Base-by-base conservation (phyloP, 2,888 invertebrate species). In the Sinodicranocentrus sp. region DNA sequence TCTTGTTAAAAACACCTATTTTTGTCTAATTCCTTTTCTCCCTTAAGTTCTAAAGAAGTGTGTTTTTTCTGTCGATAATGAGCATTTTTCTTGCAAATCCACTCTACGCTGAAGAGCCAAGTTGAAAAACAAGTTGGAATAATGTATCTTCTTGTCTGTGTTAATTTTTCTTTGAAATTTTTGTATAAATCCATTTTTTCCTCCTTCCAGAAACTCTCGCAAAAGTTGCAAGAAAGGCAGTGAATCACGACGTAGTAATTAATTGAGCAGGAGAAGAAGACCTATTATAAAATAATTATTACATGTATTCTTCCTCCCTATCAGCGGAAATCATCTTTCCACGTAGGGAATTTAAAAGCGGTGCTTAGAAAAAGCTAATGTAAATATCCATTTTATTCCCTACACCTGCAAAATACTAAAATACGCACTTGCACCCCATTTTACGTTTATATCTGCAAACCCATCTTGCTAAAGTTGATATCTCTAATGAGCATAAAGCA, bases 1-100 rank as follows among this genome's bases (percentile, higher is more conserved):
- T 65, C 57, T 33, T 43, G 57, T 57, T 57, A 57, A 71, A 71
- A 57, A 57, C 71, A 71, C 43, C 65, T 71, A 52, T 52, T 71
- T 71, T 71, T 52, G 19, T 71, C 28, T 33, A 71, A 57, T 71
- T 39, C 52, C 52, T 52, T 28, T 54, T 52, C 57, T 57, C 21
- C 48, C n/a, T 48, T 52, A 54, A 8, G 25, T 65, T 65, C 21
- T n/a, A n/a, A n/a, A n/a, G n/a, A n/a, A n/a, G n/a, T n/a, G n/a
- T 26, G 13, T 28, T 28, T 39, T 26, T 23, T 10, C 21, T n/a
- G 25, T 33, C 70, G 23, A 70, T 43, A 71, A 28, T 71, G 48
- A 33, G 39, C n/a, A 23, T 63, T 33, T 63, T 28, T 71, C 23
- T 71, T 71, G 71, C 71, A 59, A 39, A 61, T 15, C 48, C 17